Conservation (phyloP, 2,797 vertebrate species). For the Natrix natrix region DNA sequence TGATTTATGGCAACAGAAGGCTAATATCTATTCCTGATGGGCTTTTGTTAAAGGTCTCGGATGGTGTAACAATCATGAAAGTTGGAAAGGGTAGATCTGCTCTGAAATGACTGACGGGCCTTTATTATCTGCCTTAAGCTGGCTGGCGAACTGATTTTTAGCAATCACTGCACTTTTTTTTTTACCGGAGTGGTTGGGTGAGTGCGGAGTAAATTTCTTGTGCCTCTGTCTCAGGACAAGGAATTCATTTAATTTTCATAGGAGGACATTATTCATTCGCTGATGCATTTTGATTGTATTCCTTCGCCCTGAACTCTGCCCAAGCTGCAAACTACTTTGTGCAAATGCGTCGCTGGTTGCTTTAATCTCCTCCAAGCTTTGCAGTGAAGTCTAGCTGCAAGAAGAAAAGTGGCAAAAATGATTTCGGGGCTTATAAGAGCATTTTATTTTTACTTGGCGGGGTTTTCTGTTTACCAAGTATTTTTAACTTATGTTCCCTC, state of each 20-base stretch:
- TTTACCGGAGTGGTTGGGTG: neutral
- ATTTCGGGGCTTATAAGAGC: neutral
- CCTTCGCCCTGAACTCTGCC: neutral
- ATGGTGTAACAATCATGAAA: neutral
- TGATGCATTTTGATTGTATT: neutral
- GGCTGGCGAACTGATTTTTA: conserved; percentile 11
- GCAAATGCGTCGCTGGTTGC: conserved; percentile 25
- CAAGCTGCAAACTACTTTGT: neutral
- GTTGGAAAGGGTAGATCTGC: neutral
- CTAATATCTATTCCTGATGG: neutral
- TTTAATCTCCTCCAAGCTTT: neutral
- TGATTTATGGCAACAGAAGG: neutral
- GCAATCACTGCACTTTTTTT: neutral
- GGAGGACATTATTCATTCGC: neutral
- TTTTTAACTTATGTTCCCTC: conserved; percentile 55
- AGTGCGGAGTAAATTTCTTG: neutral
- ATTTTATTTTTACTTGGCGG: conserved; percentile 18
- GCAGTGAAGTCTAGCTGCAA: conserved; percentile 12
- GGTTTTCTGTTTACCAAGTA: conserved; percentile 48
- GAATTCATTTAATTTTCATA: neutral
- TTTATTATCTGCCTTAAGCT: neutral
- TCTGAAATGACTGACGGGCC: neutral
- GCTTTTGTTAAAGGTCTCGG: conserved; percentile 5
- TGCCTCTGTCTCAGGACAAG: neutral
- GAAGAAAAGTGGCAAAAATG: conserved; percentile 14